Percentiles rank a stretch among this genome's conserved stretches.
Conservation (phyloP, 2,797 vertebrate species). For the Cottoperca gobio region DNA sequence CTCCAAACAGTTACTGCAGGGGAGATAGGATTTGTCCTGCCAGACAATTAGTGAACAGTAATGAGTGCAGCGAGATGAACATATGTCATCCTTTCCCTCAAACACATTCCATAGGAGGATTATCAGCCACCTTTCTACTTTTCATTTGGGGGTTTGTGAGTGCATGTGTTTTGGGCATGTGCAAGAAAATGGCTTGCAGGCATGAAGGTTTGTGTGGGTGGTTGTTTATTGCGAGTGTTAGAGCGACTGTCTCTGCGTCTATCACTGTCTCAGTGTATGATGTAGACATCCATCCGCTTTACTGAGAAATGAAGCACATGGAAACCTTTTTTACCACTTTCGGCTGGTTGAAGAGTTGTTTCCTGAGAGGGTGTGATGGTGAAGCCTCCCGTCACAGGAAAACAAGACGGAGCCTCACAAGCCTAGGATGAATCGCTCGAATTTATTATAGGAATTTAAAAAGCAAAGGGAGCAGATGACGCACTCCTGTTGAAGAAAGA, state of each 20-base stretch:
- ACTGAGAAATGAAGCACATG: slow-evolving; percentile 15
- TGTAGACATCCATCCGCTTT: slow-evolving; percentile 50
- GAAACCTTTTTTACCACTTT: slow-evolving; percentile 29
- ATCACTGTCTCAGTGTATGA: slow-evolving; percentile 52
- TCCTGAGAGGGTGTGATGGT: slow-evolving; percentile 34
- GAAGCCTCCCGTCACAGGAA: slow-evolving; percentile 31
- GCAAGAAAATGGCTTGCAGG: slow-evolving; percentile 37
- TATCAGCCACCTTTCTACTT: slow-evolving; percentile 36
- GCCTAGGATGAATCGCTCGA: slow-evolving; percentile 1
- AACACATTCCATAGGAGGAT: slow-evolving; percentile 26
- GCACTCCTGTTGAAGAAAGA: neutral
- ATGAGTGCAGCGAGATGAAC: slow-evolving; percentile 31
- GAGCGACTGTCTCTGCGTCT: slow-evolving; percentile 40
- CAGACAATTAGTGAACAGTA: slow-evolving; percentile 63
- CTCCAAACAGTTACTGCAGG: slow-evolving; percentile 47
- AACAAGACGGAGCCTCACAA: neutral
- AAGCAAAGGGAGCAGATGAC: neutral
- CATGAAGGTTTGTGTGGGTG: slow-evolving; percentile 61
- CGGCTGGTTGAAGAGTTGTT: slow-evolving; percentile 45
- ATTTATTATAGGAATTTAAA: slow-evolving; percentile 27
- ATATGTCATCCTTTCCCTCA: slow-evolving; percentile 20
- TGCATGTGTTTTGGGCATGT: slow-evolving; percentile 35
- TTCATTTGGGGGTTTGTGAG: slow-evolving; percentile 14
- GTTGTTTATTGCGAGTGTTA: slow-evolving; percentile 56
- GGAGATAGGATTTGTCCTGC: slow-evolving; percentile 39